Base-by-base conservation (phyloP, 2,797 vertebrate genomes). In the Peromyscus aztecus region DNA sequence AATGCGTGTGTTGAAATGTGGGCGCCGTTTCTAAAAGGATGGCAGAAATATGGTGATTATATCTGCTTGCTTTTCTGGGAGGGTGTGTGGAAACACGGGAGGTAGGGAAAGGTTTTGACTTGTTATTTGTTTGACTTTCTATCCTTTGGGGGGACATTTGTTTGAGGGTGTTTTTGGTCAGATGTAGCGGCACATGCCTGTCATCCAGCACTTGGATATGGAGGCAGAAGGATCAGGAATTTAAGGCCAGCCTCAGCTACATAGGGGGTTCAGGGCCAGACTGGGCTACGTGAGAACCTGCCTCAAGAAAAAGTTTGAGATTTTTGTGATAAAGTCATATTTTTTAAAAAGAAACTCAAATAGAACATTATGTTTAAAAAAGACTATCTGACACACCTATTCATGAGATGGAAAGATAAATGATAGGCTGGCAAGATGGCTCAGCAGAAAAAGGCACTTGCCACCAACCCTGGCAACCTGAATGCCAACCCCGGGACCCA, bases 41-140 rank as follows among this genome's bases (percentile, higher is more conserved):
- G 3, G 29, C 78, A 78, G 16, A 94, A 16, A 63, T 27, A 31
- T 9, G 23, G 67, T 43, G 12, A 27, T 91, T 87, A 73, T 57
- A 76, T 96, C 46, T 75, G 65, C 91, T 84, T 81, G 55, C 73
- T 97, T 82, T 75, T 27, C 1, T 7, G 29, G 82, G 43, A 84
- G 81, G 24, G 3, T 71, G 40, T 29, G 7, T 91, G 63, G 67
- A 40, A 90, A 23, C 6, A 71, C 77, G 40, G 40, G 34, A 34
- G 9, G 27, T 71, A 73, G 67, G 46, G 27, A 90, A 82, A 61
- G n/a, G 13, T 46, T 89, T 82, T 4, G 69, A 8, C 21, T 27
- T 77, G 57, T 19, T 69, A 61, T 67, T 78, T 83, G 19, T 71
- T 89, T 61, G 46, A n/a, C 49, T 83, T 89, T 87, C 78, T 90